Base-by-base conservation (phyloP, 2,888 invertebrate species). In the Pyrochroa serraticornis region DNA sequence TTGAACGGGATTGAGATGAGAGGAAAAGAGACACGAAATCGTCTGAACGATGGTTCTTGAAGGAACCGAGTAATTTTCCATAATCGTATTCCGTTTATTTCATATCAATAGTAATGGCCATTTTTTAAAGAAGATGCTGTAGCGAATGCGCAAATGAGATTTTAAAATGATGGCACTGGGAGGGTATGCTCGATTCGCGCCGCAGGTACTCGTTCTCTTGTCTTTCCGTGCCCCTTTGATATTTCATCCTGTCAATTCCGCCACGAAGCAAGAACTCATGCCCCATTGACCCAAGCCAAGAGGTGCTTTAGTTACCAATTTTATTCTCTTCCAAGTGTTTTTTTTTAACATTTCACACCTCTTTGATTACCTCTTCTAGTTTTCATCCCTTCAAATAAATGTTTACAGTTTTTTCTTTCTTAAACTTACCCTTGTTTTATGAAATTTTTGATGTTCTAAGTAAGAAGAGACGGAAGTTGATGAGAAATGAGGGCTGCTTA, bases 101-200 rank as follows among this genome's bases (percentile, higher is more conserved):
- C 64, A 62, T 68, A 63, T 65, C 62, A 66, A 59, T 66, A 63
- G 58, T 58, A 53, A 42, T 57, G 48, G 58, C 52, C 56, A 45
- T 60, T 61, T 63, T 62, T 65, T 47, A 49, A 30, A 12, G 48
- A 42, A 48, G 44, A 37, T 37, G 22, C 51, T 60, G 66, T 60
- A 59, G 52, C 69, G 64, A 67, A 67, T 67, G 60, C 56, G 61
- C 60, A 69, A 67, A 69, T 69, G 64, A 67, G 67, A 52, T 69
- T 66, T 63, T 65, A 63, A 63, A 69, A 66, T 67, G 63, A 67
- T 66, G 65, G 60, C 56, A 30, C 35, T 62, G 54, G 47, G 53
- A 43, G 45, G 43, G 47, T 43, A 55, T 52, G 36, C 60, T 60
- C 34, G 51, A 55, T 60, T 36, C 47, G 51, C 50, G 48, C 51